These are phyloP conservation scores for Aegotheles bennettii DNA, from an alignment of 2,113 vertebrate species.

Conservation along the genomic window DNA sequence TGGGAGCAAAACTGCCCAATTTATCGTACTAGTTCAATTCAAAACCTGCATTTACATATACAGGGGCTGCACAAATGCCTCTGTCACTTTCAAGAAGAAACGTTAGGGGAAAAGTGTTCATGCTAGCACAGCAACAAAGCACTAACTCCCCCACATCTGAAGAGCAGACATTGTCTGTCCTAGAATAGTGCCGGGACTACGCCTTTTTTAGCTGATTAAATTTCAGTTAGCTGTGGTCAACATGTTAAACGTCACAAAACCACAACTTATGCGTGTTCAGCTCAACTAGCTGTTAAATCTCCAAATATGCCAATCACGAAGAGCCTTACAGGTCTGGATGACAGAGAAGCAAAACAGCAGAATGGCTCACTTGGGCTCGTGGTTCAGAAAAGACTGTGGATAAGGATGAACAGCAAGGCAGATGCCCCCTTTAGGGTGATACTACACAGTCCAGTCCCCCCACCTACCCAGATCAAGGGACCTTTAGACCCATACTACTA, in stretches of 20 bases:
- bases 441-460: neutral
- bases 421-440: neutral
- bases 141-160: neutral
- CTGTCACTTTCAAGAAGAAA: neutral
- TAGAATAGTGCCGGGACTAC: neutral
- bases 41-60: neutral
- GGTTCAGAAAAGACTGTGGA: neutral
- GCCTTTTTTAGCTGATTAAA: neutral
- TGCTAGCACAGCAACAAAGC: neutral
- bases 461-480: neutral
- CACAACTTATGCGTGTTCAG: neutral
- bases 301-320: neutral
- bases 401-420: neutral
- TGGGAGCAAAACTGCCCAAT: neutral
- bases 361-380: neutral
- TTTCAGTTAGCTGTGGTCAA: neutral
- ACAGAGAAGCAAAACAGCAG: neutral
- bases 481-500: neutral
- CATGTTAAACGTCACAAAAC: neutral
- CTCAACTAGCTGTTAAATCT: neutral
- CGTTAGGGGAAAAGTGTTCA: neutral
- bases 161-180: neutral
- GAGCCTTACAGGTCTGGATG: neutral
- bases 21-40: neutral
- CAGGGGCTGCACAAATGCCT: neutral